Evolutionary conservation across 2,888 invertebrate genomes (phyloP).

Genomic region (Mesodorylaimus sp.): DNA sequence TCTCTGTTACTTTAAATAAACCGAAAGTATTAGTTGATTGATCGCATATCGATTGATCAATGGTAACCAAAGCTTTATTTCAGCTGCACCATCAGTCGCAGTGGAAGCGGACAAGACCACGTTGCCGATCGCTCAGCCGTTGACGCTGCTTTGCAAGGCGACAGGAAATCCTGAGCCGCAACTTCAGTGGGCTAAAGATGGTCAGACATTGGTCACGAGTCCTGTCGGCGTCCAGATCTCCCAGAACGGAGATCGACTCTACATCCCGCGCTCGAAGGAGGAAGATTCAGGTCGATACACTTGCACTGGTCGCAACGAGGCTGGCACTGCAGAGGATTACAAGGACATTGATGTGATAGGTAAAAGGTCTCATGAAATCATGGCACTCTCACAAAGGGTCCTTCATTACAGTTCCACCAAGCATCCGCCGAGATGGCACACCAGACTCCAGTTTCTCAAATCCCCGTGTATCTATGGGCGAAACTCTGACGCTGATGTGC

Average conservation of each 20-base stretch:
- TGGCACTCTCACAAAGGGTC: too few relatives aligned
- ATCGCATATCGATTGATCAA: too few relatives aligned
- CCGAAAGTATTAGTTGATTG: too few relatives aligned
- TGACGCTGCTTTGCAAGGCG: conserved; percentile 32
- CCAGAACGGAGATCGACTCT: conserved; percentile 15
- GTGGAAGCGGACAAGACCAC: conserved; percentile 17
- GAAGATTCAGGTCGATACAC: conserved; percentile 43
- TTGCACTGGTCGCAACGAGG: conserved; percentile 41
- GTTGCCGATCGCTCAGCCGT: conserved; percentile 27
- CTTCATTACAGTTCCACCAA: conserved; percentile 35
- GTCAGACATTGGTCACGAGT: conserved; percentile 34
- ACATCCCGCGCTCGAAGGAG: conserved; percentile 22
- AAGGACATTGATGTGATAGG: conserved; percentile 43
- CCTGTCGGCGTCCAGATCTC: conserved; percentile 20
- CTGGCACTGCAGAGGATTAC: conserved; percentile 38
- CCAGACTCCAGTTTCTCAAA: too few relatives aligned
- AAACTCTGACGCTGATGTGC: conserved; percentile 41
- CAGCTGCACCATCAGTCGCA: conserved; percentile 20
- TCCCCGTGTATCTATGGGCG: conserved; percentile 36
- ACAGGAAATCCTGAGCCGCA: conserved; percentile 32
- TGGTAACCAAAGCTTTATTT: conserved; percentile 8
- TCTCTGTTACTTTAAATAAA: too few relatives aligned
- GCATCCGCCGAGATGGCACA: conserved; percentile 24
- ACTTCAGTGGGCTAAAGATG: conserved; percentile 36
- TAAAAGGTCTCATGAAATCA: conserved; percentile 24